Base-by-base conservation (phyloP, 2,113 vertebrate genomes). In the Antennarius striatus region DNA sequence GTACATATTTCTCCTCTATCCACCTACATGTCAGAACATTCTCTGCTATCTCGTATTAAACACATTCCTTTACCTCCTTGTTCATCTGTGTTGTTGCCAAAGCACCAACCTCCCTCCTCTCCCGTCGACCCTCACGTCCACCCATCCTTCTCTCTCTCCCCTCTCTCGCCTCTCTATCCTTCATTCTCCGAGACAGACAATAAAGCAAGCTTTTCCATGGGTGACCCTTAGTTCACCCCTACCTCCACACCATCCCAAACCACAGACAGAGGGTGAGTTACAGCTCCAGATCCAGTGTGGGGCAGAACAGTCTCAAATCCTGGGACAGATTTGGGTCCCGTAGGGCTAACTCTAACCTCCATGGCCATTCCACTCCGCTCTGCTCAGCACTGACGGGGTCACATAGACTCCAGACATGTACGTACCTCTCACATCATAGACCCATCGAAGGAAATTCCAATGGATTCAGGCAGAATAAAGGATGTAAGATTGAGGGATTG, bases 161-260 rank as follows among this genome's bases (percentile, higher is more conserved):
- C 43, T 36, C 70, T 71, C 79, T 57, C 47, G 16, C 13, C 56
- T 46, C 66, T 79, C 71, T 45, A 83, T 84, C 78, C 66, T 71
- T 83, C 82, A 79, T 80, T 83, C 75, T 73, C 56, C 5, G 58
- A 69, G 82, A 84, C 77, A 80, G 73, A 87, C 83, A 86, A 84
- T 83, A 84, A 77, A 86, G 75, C 71, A 75, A 72, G 67, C 78
- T 81, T 79, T 82, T 85, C 86, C 82, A 81, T 80, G 85, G 76
- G 79, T 93, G 91, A 92, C 89, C 91, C 85, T 76, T 47, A 16
- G 48, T 87, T 93, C 89, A 93, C 89, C 90, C 85, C 80, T 75
- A 71, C 84, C 84, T 85, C 88, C 62, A 59, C 73, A 77, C 67
- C 82, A 70, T 88, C 88, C 76, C 83, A 78, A 85, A 76, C 77